phyloP scores from a whole-genome alignment of 2,113 vertebrate genomes.

The Capra hircus region DNA sequence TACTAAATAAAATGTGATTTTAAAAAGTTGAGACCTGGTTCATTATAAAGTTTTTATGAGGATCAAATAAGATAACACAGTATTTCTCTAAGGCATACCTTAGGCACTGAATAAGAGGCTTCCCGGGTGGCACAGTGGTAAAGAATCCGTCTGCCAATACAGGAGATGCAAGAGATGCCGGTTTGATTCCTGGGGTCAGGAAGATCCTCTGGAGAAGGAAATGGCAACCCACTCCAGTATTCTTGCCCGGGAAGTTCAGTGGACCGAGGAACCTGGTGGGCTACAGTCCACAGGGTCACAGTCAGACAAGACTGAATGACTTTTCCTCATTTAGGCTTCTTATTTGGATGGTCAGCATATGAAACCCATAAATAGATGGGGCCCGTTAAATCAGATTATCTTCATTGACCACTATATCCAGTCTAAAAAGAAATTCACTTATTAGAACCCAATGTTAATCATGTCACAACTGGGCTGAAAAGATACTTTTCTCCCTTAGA shows the following conservation, averaged over 20 bases:
- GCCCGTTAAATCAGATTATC: neutral
- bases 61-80: neutral
- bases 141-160: neutral
- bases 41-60: neutral
- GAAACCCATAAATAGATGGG: neutral
- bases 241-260: rapidly evolving
- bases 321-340: neutral
- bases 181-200: neutral
- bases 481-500: neutral
- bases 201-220: neutral
- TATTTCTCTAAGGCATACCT: neutral
- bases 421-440: neutral
- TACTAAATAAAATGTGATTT: conserved; percentile 43
- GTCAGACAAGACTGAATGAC: neutral
- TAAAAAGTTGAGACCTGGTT: neutral
- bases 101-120: neutral
- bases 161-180: neutral
- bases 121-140: neutral
- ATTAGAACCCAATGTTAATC: neutral
- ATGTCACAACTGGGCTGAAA: neutral
- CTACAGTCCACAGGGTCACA: neutral
- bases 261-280: neutral
- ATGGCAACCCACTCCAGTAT: neutral
- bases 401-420: neutral
- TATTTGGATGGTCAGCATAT: neutral